These are phyloP conservation scores for Acanthis flammea DNA, from an alignment of 2,797 vertebrate species.

Conservation along the genomic window DNA sequence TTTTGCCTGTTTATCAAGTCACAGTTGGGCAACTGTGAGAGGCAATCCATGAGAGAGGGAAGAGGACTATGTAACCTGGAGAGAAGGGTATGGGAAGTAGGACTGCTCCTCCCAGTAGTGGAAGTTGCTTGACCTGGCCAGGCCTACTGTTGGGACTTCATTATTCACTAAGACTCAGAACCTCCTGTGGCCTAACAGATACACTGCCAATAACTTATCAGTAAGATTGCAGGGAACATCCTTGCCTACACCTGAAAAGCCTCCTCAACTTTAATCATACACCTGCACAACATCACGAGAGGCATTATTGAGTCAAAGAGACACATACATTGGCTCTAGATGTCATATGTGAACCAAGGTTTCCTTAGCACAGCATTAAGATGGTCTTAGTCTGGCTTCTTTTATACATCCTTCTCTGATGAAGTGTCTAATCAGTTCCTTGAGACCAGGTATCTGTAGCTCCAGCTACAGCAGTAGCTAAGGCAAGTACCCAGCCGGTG, in stretches of 20 bases:
- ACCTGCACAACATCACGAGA: not conserved
- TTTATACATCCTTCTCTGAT: not conserved
- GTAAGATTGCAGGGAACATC: not conserved
- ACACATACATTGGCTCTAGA: not conserved
- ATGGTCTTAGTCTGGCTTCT: not conserved
- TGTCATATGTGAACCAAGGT: not conserved
- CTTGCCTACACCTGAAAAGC: not conserved
- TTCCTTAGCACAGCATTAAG: not conserved
- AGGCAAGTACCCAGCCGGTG: not conserved
- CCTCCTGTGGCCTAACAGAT: not conserved
- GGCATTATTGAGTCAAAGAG: not conserved
- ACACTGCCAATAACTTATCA: not conserved
- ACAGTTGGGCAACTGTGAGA: not conserved
- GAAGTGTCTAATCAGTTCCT: not conserved
- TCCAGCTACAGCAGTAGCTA: not conserved
- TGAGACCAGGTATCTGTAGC: not conserved
- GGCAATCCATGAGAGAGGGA: not conserved
- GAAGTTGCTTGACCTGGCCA: not conserved
- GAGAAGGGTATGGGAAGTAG: not conserved
- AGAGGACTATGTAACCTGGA: fast-evolving
- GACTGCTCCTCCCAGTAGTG: not conserved
- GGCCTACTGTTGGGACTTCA: not conserved
- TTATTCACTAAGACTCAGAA: not conserved
- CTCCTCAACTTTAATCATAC: not conserved
- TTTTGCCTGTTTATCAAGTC: not conserved